Conservation (phyloP, 1,140 invertebrate species). For the Ectropis grisescens region DNA sequence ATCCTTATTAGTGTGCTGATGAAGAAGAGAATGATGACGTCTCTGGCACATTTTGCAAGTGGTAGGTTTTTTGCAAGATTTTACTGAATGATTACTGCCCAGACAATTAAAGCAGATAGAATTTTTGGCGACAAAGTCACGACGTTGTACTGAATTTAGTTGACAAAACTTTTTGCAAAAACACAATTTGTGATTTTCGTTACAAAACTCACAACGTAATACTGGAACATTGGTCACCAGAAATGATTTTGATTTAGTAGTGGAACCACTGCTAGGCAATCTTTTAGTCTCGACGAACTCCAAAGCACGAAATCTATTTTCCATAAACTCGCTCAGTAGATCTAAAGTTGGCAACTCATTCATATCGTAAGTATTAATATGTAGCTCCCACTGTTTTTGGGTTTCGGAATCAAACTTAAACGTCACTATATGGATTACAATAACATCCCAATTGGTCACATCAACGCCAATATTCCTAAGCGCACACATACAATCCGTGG, state of each 20-base stretch:
- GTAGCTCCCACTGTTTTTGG: background rate
- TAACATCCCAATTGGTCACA: background rate
- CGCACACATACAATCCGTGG: background rate
- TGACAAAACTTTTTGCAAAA: conserved; percentile 4
- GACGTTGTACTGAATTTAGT: background rate
- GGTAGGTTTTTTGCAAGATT: background rate
- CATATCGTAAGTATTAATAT: background rate
- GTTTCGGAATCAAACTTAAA: background rate
- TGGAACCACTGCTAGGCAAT: background rate
- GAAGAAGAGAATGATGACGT: background rate
- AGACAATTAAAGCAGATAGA: conserved; percentile 6
- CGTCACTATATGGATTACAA: background rate
- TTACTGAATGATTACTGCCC: background rate
- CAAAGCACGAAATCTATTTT: background rate
- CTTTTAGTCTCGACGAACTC: background rate
- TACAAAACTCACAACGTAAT: background rate
- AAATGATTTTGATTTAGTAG: background rate
- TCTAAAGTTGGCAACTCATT: background rate
- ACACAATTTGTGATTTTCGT: background rate
- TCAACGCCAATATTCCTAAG: background rate
- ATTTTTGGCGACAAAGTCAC: conserved; percentile 1
- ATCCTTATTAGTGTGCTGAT: background rate
- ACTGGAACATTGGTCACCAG: background rate
- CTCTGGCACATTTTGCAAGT: conserved; percentile 1
- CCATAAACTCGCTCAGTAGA: background rate